Base-by-base conservation (phyloP, 2,797 vertebrate species). In the Lacerta bilineata region DNA sequence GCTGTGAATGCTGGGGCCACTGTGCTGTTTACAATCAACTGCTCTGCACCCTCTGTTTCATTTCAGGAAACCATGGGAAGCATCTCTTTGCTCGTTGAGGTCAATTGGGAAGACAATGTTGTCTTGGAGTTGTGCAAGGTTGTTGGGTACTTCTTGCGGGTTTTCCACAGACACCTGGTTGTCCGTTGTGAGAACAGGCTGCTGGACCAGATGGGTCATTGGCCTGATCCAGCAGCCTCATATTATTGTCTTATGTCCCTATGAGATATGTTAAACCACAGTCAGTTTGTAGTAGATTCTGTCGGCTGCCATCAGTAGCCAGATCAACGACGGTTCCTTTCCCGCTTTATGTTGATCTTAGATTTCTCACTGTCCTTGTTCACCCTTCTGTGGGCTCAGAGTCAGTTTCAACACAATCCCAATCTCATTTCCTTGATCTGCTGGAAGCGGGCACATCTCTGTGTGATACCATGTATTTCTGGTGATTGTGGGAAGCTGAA, bases 401-500 rank as follows among this genome's bases (percentile, higher is more conserved):
- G 46, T 78, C 33, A 1, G 43, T 82, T 27, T 10, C 41, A 82
- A 68, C 64, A 66, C 33, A 78, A 55, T 18, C 20, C 74, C 46
- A 25, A 15, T 25, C 36, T 64, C 33, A 33, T 61, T 61, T 27
- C 41, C 36, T 74, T 43, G 41, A 29, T 46, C 76, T 36, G 25
- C 66, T 64, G 83, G 76, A 64, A 79, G 27, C 5, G 66, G 11
- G 4, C 3, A 7, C 15, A 13, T 15, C 82, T 43, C 83, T 33
- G 66, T 64, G 76, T 46, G 75, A 13, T 27, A 83, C 50, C 15
- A 0, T 72, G 59, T 55, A 85, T 85, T 85, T 75, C 83, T 76
- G 88, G 77, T 68, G 36, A 43, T 74, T 55, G 77, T 64, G 25
- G 66, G 76, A 80, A 88, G 68, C 82, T 84, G 69, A 85, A 80